Base-by-base conservation (phyloP, 2,797 vertebrate species). In the Carapus acus region DNA sequence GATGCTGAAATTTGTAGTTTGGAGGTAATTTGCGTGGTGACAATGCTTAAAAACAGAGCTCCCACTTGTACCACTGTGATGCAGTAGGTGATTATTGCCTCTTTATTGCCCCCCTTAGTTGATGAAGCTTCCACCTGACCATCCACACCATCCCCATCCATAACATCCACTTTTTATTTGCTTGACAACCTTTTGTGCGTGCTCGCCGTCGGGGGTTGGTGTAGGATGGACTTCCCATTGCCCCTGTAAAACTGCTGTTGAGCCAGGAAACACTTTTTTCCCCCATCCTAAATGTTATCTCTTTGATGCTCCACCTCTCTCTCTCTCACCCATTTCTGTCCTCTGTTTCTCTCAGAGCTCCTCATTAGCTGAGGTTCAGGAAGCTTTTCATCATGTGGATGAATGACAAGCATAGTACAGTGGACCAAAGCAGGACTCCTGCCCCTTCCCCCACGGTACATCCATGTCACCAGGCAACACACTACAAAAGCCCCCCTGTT, bases 351-450 rank as follows among this genome's bases (percentile, higher is more conserved):
- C 69, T 75, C 45, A 54, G 76, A 71, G 77, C 71, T 83, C 69
- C 81, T 87, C 83, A 86, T 86, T 87, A 87, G 80, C 73, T 84
- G 79, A 76, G 67, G 65, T 77, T 88, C 82, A 86, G 86, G 85
- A 89, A 87, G 85, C 85, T 86, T 87, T 89, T 88, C 84, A 89
- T 89, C 81, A 82, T 83, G 78, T 75, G 77, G 79, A 76, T 85
- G 82, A 88, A 84, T 84, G 78, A 81, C 77, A 77, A 68, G 77
- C 67, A 62, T 41, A 65, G 70, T 83, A 81, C 67, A 76, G 79
- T 74, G 74, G 74, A 65, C 62, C 46, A 21, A 15, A 59, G 59
- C 54, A 24, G 38, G 49, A 61, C 49, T 67, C 21, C 43, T 4
- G n/a, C 72, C 70, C 31, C 77, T 72, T 63, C 73, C 75, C 62